Base-by-base conservation (phyloP, 2,113 vertebrate genomes). In the Seriola aureovittata region DNA sequence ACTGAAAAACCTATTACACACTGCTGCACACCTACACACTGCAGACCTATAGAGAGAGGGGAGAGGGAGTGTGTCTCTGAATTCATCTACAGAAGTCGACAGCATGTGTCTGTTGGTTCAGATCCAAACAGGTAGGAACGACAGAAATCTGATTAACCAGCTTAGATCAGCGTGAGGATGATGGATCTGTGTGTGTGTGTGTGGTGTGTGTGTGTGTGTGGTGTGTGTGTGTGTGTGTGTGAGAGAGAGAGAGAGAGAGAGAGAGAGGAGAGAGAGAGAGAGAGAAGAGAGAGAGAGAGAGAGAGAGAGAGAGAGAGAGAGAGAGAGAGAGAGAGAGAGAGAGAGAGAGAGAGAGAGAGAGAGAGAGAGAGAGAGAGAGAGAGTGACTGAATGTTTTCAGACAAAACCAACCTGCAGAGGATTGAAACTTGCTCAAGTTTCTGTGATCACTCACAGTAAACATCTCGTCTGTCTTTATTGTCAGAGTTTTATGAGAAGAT, bases 11-110 rank as follows among this genome's bases (percentile, higher is more conserved):
- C 84, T 32, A 87, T 88, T 85, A 88, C 90, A 91, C 90, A 86
- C 85, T 83, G 83, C 82, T 72, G 60, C 88, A 91, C 89, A 92
- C 91, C 89, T 88, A 86, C 87, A 88, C 81, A 86, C 83, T 85
- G 87, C 85, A 89, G 85, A 83, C 88, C 75, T 80, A 86, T 84
- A 72, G 77, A 82, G 59, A 7, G 81, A 23, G 80, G 50, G 17
- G 19, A 36, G 68, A 55, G 64, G 23, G 79, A 54, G 77, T 4
- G 84, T 19, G 58, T 69, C n/a, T 74, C 64, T 75, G 84, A 68
- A 85, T 80, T 57, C 81, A 85, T 76, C 84, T 38, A 42, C 64
- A 84, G 65, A 36, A 86, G 82, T 77, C 72, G 69, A 73, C 85
- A 64, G 75, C 75, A 0, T 73, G 71, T 42, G 77, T 69, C 81